Base-by-base conservation (phyloP, 2,113 vertebrate genomes). In the Catharus bicknelli region DNA sequence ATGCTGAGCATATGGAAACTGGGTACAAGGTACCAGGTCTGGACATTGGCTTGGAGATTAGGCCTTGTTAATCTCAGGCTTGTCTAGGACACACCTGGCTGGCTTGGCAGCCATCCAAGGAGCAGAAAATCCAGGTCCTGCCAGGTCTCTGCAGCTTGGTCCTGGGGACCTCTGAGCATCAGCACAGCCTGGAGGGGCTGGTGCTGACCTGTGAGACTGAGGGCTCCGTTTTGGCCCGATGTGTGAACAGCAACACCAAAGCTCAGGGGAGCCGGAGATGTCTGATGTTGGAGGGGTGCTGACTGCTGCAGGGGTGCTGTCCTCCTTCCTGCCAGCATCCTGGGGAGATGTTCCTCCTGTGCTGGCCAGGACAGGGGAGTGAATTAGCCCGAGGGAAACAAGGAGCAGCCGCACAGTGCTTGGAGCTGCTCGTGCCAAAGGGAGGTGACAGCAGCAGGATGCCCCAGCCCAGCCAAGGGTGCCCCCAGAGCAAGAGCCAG, bases 221-320 rank as follows among this genome's bases (percentile, higher is more conserved):
- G 19, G n/a, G n/a, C 20, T 88, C n/a, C 0, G 8, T 1, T n/a
- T 23, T 36, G 47, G 38, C 11, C 42, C n/a, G 6, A 3, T 2
- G 5, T n/a, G 4, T 14, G 34, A 75, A 43, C 36, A 83, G 45
- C 45, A 63, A 10, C 22, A 34, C 11, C 57, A 30, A 25, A 50
- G 26, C 17, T 15, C 1, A 3, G 59, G 0, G 1, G 47, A 61
- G 34, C 16, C 38, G 50, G 66, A 42, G 15, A 18, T 25, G 16
- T 64, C 36, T 9, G 0, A 4, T 38, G 58, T 5, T 4, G 3
- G 62, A 59, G 19, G 50, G 15, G 29, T 29, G 15, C 50, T 51
- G 29, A 11, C 13, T 1, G 0, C 66, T 30, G 32, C 38, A 42
- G 0, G 1, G n/a, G 43, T 2, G 5, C 27, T 2, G 0, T 54